Conservation (phyloP, 2,113 vertebrate genomes). For the Rynchops niger region DNA sequence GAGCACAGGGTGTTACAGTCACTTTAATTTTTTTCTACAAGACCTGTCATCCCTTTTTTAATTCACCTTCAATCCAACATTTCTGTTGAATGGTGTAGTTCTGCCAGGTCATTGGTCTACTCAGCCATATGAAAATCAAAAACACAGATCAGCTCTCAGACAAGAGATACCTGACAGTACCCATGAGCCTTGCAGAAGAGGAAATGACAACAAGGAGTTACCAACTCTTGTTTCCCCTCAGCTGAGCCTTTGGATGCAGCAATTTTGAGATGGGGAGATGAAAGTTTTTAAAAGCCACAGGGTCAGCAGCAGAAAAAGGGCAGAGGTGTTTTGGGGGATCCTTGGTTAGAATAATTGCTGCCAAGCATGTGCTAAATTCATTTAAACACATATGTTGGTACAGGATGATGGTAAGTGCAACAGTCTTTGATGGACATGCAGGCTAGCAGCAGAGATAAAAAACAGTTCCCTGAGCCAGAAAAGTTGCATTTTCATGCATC, state of each 20-base stretch:
- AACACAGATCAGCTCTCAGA: neutral
- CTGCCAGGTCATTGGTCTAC: neutral
- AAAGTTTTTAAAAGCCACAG: neutral
- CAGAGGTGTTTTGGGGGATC: neutral
- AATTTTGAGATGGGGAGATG: neutral
- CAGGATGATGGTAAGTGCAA: neutral
- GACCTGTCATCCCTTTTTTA: neutral
- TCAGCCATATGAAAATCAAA: neutral
- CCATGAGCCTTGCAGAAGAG: neutral
- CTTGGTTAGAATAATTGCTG: neutral
- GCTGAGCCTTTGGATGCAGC: neutral
- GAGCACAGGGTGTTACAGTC: neutral
- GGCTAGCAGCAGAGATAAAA: neutral
- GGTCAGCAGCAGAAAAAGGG: neutral
- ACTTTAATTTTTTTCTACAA: neutral
- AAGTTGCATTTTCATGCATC: neutral
- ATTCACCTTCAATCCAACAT: neutral
- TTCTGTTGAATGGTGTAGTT: neutral
- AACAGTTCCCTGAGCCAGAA: neutral
- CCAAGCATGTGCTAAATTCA: neutral
- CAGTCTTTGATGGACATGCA: neutral
- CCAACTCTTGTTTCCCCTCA: neutral
- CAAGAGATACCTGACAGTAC: neutral
- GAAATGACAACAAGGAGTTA: neutral
- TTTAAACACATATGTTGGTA: neutral